A percentile compares a stretch with the other conserved stretches of the same genome.
These are phyloP conservation scores for Pipistrellus pipistrellus DNA, from an alignment of 2,797 vertebrate genomes.

Conservation along the genomic window DNA sequence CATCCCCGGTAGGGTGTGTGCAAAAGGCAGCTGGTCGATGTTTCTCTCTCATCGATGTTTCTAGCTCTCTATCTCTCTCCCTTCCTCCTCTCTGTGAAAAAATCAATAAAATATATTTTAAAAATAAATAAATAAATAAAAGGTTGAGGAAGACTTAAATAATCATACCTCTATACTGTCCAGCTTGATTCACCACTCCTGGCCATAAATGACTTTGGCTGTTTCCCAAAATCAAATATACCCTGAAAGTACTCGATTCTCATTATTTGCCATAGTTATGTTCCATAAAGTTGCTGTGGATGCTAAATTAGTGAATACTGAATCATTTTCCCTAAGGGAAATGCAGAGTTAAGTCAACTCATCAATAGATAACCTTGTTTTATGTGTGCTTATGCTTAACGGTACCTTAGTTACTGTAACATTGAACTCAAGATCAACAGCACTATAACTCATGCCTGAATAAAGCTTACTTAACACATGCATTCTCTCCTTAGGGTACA, in stretches of 20 bases:
- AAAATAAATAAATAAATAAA: too few relatives aligned
- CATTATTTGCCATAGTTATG: neutral
- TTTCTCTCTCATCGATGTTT: too few relatives aligned
- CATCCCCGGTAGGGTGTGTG: too few relatives aligned
- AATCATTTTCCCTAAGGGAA: neutral
- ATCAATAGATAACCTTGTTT: neutral
- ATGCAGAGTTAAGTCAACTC: neutral
- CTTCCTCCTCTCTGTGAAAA: too few relatives aligned
- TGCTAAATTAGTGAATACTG: slow-evolving; percentile 43
- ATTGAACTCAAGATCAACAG: slow-evolving; percentile 29
- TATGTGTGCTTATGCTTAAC: slow-evolving; percentile 13
- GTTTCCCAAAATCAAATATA: slow-evolving; percentile 46
- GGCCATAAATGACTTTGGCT: slow-evolving; percentile 6
- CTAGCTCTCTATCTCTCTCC: too few relatives aligned
- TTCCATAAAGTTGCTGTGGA: neutral
- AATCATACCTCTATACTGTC: neutral
- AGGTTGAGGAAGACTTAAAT: neutral
- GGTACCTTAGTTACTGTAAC: neutral
- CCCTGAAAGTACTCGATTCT: neutral
- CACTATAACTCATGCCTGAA: neutral
- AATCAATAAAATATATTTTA: too few relatives aligned
- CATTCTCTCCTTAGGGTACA: neutral
- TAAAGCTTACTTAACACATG: neutral
- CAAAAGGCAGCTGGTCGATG: too few relatives aligned
- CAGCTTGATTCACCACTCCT: slow-evolving; percentile 2